Conservation (phyloP, 2,113 vertebrate species). For the Chitala chitala region DNA sequence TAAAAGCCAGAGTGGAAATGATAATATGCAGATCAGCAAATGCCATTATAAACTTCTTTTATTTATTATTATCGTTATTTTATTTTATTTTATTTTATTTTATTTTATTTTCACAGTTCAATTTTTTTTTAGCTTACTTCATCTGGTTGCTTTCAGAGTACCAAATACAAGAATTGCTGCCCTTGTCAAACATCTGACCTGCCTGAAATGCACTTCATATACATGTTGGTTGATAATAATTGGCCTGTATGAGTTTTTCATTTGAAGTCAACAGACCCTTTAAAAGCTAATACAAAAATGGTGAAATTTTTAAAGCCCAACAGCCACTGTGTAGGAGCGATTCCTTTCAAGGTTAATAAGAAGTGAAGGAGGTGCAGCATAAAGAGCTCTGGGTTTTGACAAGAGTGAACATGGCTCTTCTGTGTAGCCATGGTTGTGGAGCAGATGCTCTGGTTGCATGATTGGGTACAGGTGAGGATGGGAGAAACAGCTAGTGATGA, state of each 20-base stretch:
- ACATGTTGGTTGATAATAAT: not conserved
- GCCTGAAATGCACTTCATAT: not conserved
- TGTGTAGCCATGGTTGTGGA: too few relatives aligned
- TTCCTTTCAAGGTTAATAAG: not conserved
- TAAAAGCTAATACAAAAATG: not conserved
- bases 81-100: too few relatives aligned
- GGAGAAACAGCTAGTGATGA: too few relatives aligned
- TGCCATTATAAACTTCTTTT: not conserved
- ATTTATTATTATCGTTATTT: too few relatives aligned
- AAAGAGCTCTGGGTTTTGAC: not conserved
- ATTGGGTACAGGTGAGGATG: too few relatives aligned
- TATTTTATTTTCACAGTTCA: too few relatives aligned
- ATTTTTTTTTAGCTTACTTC: not conserved
- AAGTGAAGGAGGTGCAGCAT: not conserved
- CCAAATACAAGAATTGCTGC: not conserved
- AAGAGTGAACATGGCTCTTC: not conserved
- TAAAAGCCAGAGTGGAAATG: not conserved
- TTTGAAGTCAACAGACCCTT: not conserved
- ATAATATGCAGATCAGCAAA: not conserved
- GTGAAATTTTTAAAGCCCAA: not conserved
- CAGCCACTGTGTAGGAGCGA: not conserved
- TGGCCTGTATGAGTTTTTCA: not conserved
- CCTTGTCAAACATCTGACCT: not conserved
- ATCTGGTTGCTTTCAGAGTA: not conserved
- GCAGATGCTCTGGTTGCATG: too few relatives aligned